Base-by-base conservation (phyloP, 2,888 invertebrate species). In the Sinelater perroti region DNA sequence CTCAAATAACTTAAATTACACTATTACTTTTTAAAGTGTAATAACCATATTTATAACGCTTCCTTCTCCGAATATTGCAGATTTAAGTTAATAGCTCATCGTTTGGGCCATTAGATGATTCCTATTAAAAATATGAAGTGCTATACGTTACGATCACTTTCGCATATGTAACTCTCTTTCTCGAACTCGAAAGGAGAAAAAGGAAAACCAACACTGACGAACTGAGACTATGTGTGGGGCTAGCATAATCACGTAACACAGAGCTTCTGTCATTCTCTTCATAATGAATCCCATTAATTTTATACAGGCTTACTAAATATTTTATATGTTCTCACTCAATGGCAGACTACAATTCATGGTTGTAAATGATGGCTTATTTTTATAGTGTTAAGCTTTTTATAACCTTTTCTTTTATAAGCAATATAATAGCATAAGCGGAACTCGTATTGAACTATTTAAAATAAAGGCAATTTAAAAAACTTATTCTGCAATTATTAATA, bases 41-140 rank as follows among this genome's bases (percentile, higher is more conserved):
- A 59, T 63, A 63, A 67, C 64, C 62, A 65, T 55, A 59, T 65
- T 67, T 64, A 67, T 65, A 56, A 62, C 56, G 20, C 31, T 49
- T 53, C 60, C 56, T 53, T 62, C 60, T 57, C 40, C 61, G 64
- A 59, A 60, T 65, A 65, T 54, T 63, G 62, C 62, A 62, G 66
- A 69, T 66, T 66, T 61, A 61, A 65, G 56, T 66, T 67, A 70
- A 70, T 67, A 62, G 67, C 65, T 55, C 62, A 64, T 70, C 65
- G 65, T 60, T 63, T 49, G 49, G 54, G 63, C 67, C 63, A 67
- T 68, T 67, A 69, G 65, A 61, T 62, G 56, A 56, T 62, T 51
- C 60, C 57, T 63, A 57, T 57, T 63, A 51, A 54, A 49, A 33
- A 52, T 58, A 53, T 53, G 52, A 57, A 57, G 51, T 57, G 52